Evolutionary conservation across 2,888 invertebrate genomes (phyloP).

Genomic region (Nephrotoma guestfalica): DNA sequence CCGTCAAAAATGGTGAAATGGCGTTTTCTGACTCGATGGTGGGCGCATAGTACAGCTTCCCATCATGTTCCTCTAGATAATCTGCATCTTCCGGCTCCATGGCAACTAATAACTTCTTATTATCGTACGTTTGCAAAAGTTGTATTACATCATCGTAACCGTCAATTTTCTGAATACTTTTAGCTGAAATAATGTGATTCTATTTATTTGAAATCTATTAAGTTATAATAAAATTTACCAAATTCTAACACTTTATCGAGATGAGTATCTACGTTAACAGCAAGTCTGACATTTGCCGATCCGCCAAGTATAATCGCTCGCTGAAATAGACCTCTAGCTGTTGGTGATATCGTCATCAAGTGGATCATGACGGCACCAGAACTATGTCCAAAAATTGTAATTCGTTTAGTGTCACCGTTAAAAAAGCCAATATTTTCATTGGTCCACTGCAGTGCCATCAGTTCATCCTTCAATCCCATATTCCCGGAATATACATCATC

Average conservation of each 20-base stretch:
- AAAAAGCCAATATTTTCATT: not conserved
- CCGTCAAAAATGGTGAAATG: not conserved
- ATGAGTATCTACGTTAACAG: not conserved
- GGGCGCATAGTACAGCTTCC: not conserved
- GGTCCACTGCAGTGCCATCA: not conserved
- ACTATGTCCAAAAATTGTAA: not conserved
- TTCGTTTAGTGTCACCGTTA: not conserved
- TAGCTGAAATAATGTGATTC: not conserved
- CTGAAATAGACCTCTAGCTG: not conserved
- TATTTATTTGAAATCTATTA: not conserved
- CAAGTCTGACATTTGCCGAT: not conserved
- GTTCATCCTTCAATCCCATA: not conserved
- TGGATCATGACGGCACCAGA: not conserved
- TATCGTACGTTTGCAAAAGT: not conserved
- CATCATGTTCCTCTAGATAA: not conserved
- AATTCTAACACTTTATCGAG: not conserved
- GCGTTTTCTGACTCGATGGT: not conserved
- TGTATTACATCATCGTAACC: conserved; percentile 1
- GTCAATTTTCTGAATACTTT: not conserved
- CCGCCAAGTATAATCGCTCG: not conserved
- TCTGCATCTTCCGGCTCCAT: not conserved
- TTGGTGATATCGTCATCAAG: not conserved
- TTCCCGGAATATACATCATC: not conserved
- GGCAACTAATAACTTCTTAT: not conserved
- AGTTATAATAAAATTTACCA: not conserved